phyloP scores from a whole-genome alignment of 1,140 invertebrate genomes.

The Drosophila murphyi region DNA sequence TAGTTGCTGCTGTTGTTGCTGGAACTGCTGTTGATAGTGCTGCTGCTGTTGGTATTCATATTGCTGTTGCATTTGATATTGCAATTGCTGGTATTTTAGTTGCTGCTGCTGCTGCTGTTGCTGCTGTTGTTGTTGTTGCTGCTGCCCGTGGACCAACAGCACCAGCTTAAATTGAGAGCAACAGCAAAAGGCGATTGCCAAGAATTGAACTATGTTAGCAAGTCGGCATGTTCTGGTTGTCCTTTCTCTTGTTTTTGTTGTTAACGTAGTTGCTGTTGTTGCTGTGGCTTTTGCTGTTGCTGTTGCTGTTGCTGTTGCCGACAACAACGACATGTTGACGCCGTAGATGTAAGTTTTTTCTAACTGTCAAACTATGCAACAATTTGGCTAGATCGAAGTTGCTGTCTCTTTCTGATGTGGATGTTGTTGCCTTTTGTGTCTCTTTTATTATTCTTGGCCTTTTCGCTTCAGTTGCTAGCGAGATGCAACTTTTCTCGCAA shows the following conservation, averaged over 20 bases:
- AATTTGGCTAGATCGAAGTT: constrained; percentile 43
- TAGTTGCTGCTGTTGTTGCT: constrained; percentile 60
- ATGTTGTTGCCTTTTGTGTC: constrained; percentile 11
- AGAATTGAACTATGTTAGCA: constrained; percentile 69
- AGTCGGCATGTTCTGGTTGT: constrained; percentile 41
- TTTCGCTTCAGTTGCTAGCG: constrained; percentile 31
- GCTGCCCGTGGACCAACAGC: constrained; percentile 52
- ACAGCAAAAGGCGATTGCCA: constrained; percentile 66
- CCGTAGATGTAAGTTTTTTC: constrained; percentile 16
- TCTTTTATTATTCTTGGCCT: constrained; percentile 33
- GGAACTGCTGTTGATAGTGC: constrained; percentile 70
- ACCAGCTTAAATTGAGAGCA: constrained; percentile 54
- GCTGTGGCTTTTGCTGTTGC: constrained; percentile 38
- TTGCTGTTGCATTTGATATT: constrained; percentile 78
- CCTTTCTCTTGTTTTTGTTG: neutral
- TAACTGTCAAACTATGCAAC: constrained; percentile 57
- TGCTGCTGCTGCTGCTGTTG: constrained; percentile 53
- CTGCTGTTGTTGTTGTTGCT: constrained; percentile 47
- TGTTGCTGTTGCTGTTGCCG: constrained; percentile 58
- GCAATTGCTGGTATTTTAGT: constrained; percentile 73
- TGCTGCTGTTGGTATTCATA: constrained; percentile 78
- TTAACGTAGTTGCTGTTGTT: constrained; percentile 34
- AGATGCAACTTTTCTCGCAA: constrained; percentile 42
- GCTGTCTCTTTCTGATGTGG: constrained; percentile 1
- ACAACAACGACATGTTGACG: constrained; percentile 65